phyloP scores from a whole-genome alignment of 2,113 vertebrate species.

The Coturnix japonica region DNA sequence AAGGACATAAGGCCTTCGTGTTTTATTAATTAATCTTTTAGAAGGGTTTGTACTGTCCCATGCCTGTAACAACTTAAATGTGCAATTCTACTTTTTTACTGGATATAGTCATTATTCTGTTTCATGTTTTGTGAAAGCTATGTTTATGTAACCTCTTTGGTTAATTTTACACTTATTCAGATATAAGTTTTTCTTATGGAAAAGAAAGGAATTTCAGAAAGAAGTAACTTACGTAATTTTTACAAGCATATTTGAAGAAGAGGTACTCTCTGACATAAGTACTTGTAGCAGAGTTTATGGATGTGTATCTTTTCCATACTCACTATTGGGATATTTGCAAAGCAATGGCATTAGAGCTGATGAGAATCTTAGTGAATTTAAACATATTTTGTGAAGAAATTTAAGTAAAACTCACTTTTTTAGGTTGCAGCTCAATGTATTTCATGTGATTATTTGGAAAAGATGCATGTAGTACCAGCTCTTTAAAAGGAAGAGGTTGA shows the following conservation, averaged over 20 bases:
- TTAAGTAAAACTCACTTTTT: neutral
- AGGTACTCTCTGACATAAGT: neutral
- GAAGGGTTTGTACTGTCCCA: constrained; percentile 1
- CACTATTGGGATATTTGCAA: neutral
- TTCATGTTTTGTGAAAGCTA: neutral
- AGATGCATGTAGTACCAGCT: neutral
- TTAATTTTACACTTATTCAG: neutral
- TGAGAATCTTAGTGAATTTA: neutral
- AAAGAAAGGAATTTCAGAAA: neutral
- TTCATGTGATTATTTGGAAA: neutral
- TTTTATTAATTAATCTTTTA: constrained; percentile 36
- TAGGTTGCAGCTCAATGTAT: neutral
- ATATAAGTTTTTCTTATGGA: neutral
- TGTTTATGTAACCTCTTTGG: neutral
- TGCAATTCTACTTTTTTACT: constrained; percentile 2
- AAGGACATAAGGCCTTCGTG: constrained; percentile 8
- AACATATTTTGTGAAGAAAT: neutral
- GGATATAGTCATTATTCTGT: neutral
- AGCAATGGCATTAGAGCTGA: neutral
- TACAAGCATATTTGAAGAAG: neutral
- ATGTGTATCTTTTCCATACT: neutral
- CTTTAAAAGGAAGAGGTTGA: neutral
- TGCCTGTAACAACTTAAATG: constrained; percentile 10
- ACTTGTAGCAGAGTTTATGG: neutral
- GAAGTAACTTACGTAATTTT: neutral